A percentile compares a stretch with the other conserved stretches of the same genome.
phyloP scores from a whole-genome alignment of 2,888 invertebrate genomes.

The Drosophila anomelani region DNA sequence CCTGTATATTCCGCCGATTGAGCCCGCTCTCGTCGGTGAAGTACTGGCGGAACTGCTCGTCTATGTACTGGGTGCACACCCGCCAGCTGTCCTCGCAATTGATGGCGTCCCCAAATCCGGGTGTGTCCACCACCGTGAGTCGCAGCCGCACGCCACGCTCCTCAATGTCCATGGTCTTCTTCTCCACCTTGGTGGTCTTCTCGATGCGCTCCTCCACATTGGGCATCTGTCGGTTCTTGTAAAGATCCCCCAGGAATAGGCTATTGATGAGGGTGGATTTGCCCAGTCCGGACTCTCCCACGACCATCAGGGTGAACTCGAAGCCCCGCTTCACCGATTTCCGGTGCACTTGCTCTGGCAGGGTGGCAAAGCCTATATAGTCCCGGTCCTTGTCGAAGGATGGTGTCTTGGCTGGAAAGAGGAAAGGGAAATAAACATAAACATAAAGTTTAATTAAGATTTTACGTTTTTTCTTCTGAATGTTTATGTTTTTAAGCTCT shows the following conservation, averaged over 20 bases:
- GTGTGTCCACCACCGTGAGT: slow-evolving; percentile 96
- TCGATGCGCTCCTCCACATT: slow-evolving; percentile 87
- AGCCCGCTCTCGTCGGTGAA: slow-evolving; percentile 97
- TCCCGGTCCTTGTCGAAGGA: slow-evolving; percentile 88
- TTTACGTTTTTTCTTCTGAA: not conserved
- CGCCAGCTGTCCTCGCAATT: slow-evolving; percentile 98
- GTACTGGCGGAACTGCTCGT: slow-evolving; percentile 92
- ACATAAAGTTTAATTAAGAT: not conserved
- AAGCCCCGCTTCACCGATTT: slow-evolving; percentile 98
- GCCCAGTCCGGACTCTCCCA: slow-evolving; percentile 96
- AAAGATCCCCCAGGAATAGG: slow-evolving; percentile 96
- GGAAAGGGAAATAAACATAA: not conserved
- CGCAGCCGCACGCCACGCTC: slow-evolving; percentile 95
- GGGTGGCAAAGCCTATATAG: slow-evolving; percentile 97
- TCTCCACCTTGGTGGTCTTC: slow-evolving; percentile 90
- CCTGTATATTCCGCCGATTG: slow-evolving; percentile 94
- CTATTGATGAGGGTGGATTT: slow-evolving; percentile 98
- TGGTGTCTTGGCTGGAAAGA: slow-evolving; percentile 82
- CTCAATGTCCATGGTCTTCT: slow-evolving; percentile 96
- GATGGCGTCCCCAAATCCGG: slow-evolving; percentile 96
- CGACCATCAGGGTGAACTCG: slow-evolving; percentile 98
- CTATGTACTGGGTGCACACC: slow-evolving; percentile 95
- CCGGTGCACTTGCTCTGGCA: slow-evolving; percentile 97
- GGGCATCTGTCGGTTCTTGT: slow-evolving; percentile 92
- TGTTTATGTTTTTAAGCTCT: too few relatives aligned